These are phyloP conservation scores for Gasteruption jaculator DNA, from an alignment of 2,888 invertebrate genomes.

Conservation along the genomic window DNA sequence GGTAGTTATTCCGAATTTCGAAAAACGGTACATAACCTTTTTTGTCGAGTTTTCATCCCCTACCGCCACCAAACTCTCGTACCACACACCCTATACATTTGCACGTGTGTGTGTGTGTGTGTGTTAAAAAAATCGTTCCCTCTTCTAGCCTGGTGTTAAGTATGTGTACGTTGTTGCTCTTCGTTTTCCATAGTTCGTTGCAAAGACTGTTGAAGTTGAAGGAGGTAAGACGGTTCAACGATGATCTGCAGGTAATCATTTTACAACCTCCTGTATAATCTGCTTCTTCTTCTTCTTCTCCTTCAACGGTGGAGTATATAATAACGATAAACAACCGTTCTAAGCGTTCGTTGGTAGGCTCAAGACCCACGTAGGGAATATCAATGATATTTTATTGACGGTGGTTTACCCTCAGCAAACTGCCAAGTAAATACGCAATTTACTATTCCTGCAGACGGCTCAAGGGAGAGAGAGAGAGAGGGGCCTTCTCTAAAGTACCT, in stretches of 20 bases:
- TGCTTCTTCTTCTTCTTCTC: slow-evolving; percentile 23
- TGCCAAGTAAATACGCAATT: slow-evolving; percentile 35
- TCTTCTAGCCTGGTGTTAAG: too few species aligned
- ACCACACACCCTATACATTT: too few species aligned
- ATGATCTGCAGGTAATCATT: slow-evolving; percentile 31
- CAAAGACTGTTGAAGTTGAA: too few species aligned
- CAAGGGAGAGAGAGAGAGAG: slow-evolving; percentile 10
- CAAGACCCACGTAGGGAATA: slow-evolving; percentile 27
- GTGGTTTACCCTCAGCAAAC: slow-evolving; percentile 27
- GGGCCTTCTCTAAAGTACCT: too few species aligned
- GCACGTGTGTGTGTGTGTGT: too few species aligned
- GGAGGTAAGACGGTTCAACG: slow-evolving; percentile 5
- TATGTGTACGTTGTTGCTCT: too few species aligned
- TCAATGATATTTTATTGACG: slow-evolving; percentile 44
- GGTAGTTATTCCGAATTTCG: too few species aligned
- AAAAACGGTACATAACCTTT: too few species aligned
- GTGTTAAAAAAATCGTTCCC: too few species aligned
- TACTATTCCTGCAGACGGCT: slow-evolving; percentile 20
- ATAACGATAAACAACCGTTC: slow-evolving; percentile 42
- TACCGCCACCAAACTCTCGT: too few species aligned
- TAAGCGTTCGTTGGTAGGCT: slow-evolving; percentile 28
- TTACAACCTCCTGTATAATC: slow-evolving; percentile 38
- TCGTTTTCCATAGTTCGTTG: too few species aligned
- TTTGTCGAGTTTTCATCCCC: too few species aligned
- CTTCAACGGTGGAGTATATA: slow-evolving; percentile 30